Evolutionary conservation across 2,113 vertebrate genomes (phyloP), one percentile per base, ranked within the genome.

Genomic region (Pica pica): DNA sequence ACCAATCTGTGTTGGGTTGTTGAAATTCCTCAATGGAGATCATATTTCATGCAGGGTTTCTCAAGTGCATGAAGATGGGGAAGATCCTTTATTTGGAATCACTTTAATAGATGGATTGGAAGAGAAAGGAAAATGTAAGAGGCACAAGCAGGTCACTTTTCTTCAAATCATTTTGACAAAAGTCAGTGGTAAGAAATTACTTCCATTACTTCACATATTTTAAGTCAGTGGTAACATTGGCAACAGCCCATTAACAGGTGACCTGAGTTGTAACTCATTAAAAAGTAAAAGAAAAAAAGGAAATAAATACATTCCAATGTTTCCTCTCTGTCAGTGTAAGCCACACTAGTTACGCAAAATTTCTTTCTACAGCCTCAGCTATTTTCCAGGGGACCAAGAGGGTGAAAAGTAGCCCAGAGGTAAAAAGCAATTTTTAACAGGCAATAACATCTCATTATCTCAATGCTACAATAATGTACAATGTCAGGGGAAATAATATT

Each of bases 161-260:
- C 74, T 75, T 16, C 75, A 87, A 97, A 74, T 77, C 3, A 70
- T 75, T 75, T 87, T 82, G 74, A 92, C 24, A 77, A 47, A 94
- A 94, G 19, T 60, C 49, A 74, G 16, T 42, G 41, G 15, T 61
- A 49, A 86, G n/a, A 90, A 83, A 70, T 65, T 31, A 55, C 67
- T 86, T 79, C 73, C 95, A 61, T 65, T 64, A 41, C 52, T 87
- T 95, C 65, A 83, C 39, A 53, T 94, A 81, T 82, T 96, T 94
- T 64, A 88, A 87, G 77, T 92, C 83, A 90, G 92, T 87, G 30
- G 23, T 64, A 89, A 92, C 89, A 96, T 69, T 93, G 82, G 80
- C 73, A 64, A 75, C 31, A 61, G 44, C 21, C 24, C 60, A 61
- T 80, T 92, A 97, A 91, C 52, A 94, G 87, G 49, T 10, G 7